These are phyloP conservation scores for Odontomachus brunneus DNA, from an alignment of 1,140 invertebrate genomes.

Conservation along the genomic window DNA sequence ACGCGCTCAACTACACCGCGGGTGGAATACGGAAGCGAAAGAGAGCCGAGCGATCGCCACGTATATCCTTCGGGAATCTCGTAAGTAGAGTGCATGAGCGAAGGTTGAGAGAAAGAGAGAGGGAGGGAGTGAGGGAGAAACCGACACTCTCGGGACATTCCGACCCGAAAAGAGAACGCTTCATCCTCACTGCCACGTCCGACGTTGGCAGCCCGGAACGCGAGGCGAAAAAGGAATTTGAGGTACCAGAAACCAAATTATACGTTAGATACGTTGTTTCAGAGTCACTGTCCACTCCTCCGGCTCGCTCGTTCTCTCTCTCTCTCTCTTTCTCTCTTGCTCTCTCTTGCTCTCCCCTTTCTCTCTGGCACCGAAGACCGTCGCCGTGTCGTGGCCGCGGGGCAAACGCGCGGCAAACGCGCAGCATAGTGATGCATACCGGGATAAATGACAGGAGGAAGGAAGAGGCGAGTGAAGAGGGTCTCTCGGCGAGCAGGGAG, in stretches of 20 bases:
- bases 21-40: too few relatives aligned
- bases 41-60: too few relatives aligned
- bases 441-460: constrained; percentile 69
- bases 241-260: constrained; percentile 47
- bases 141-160: background rate
- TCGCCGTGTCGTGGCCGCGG: constrained; percentile 47
- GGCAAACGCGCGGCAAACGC: constrained; percentile 55
- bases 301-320: constrained; percentile 1
- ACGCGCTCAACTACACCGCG: too few relatives aligned
- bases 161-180: background rate
- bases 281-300: background rate
- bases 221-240: constrained; percentile 34
- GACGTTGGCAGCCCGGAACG: background rate
- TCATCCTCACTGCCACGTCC: background rate
- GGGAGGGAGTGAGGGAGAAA: background rate
- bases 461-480: constrained; percentile 55
- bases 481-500: constrained; percentile 1
- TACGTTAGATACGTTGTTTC: constrained; percentile 50
- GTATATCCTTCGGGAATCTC: too few relatives aligned
- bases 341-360: constrained; percentile 19
- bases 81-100: too few relatives aligned
- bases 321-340: constrained; percentile 21
- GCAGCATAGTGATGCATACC: constrained; percentile 46
- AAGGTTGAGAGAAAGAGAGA: too few relatives aligned
- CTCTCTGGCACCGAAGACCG: constrained; percentile 48